phyloP scores from a whole-genome alignment of 2,888 invertebrate species.

The Smittia aterrima region DNA sequence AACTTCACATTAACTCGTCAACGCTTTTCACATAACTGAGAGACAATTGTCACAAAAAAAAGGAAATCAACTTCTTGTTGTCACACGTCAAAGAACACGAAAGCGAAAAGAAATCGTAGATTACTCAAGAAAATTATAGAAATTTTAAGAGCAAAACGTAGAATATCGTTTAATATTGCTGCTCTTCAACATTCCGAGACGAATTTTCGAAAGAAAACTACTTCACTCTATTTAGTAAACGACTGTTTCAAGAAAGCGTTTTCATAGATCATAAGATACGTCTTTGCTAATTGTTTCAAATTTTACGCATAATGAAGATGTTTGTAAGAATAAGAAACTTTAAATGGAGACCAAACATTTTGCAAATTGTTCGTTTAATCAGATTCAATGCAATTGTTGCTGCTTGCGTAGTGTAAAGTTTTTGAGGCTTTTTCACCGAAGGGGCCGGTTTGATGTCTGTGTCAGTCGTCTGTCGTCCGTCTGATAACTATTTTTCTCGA shows the following conservation, averaged over 20 bases:
- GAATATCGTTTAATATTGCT: neutral
- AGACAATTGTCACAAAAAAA: neutral
- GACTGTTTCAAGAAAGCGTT: neutral
- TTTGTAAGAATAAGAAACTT: no score
- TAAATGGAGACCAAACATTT: no score
- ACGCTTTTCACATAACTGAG: neutral
- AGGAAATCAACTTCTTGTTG: neutral
- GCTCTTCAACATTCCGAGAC: neutral
- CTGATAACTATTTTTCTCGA: no score
- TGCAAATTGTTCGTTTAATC: no score
- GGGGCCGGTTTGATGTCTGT: no score
- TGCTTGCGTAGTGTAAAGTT: no score
- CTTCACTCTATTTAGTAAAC: neutral
- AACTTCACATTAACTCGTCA: neutral
- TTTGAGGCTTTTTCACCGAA: no score
- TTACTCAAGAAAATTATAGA: no score
- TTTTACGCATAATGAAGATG: conserved; percentile 17
- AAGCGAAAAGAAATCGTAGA: neutral
- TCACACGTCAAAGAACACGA: neutral
- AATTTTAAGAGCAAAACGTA: no score
- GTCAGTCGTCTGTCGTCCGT: no score
- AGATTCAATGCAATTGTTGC: no score
- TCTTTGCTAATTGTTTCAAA: conserved; percentile 21
- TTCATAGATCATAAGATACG: conserved; percentile 20
- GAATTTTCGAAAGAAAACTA: neutral